Evolutionary conservation across 1,140 invertebrate species (phyloP).

Genomic region (Lordiphosa collinella): DNA sequence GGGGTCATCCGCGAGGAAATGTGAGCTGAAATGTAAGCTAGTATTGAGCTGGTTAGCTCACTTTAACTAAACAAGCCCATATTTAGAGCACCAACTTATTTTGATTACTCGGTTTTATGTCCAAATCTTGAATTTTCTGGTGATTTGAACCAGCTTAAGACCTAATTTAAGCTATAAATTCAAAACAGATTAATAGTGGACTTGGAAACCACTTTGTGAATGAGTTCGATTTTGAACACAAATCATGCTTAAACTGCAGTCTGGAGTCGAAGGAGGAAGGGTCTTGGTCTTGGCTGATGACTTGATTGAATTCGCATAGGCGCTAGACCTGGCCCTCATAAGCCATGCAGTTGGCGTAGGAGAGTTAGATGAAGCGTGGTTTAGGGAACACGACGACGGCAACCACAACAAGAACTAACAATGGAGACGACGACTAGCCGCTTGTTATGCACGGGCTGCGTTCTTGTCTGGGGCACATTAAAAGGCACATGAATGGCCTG

Average conservation of each 20-base stretch:
- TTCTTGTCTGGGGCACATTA: conserved; percentile 77
- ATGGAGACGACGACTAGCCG: conserved; percentile 35
- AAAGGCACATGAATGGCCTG: conserved; percentile 73
- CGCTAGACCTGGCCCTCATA: conserved; percentile 49
- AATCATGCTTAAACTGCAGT: not conserved
- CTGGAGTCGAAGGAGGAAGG: conserved; percentile 14
- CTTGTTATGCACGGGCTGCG: conserved; percentile 74
- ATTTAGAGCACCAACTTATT: too few relatives aligned
- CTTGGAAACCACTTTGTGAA: too few relatives aligned
- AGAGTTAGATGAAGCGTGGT: conserved; percentile 63
- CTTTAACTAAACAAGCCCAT: too few relatives aligned
- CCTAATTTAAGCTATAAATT: too few relatives aligned
- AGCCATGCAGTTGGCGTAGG: conserved; percentile 62
- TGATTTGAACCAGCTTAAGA: too few relatives aligned
- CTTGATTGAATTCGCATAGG: conserved; percentile 66
- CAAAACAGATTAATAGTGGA: too few relatives aligned
- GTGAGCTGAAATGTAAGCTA: too few relatives aligned
- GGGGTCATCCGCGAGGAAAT: too few relatives aligned
- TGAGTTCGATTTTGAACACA: too few relatives aligned
- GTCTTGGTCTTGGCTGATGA: conserved; percentile 38
- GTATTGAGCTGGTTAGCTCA: too few relatives aligned
- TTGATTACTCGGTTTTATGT: too few relatives aligned
- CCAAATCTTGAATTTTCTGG: too few relatives aligned
- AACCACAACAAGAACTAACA: conserved; percentile 3
- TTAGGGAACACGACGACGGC: conserved; percentile 22